Evolutionary conservation across 2,113 vertebrate species (phyloP).

Genomic region (Poecilia latipinna): DNA sequence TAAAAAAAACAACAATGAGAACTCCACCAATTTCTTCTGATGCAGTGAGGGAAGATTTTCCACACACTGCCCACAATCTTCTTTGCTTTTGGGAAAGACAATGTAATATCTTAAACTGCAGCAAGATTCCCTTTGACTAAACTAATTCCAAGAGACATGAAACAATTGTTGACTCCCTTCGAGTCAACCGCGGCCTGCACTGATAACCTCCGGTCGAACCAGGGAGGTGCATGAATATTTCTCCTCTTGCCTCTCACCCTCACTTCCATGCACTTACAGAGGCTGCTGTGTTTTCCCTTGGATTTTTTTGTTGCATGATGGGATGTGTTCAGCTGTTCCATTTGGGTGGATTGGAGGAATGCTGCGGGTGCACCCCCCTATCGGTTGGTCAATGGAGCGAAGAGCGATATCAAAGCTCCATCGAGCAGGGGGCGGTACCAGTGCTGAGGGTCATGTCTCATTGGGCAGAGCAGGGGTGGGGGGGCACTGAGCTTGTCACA

Average conservation of each 20-base stretch:
- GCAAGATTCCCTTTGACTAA: too few relatives aligned
- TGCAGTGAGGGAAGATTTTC: too few relatives aligned
- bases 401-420: constrained; percentile 83
- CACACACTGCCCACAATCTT: too few relatives aligned
- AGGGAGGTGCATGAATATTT: constrained; percentile 46
- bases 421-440: constrained; percentile 59
- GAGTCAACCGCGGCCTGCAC: constrained; percentile 78
- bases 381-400: constrained; percentile 85
- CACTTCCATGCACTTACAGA: constrained; percentile 47
- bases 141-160: constrained; percentile 10
- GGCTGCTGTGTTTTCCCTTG: constrained; percentile 67
- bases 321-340: constrained; percentile 80
- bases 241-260: constrained; percentile 32
- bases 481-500: constrained; percentile 75
- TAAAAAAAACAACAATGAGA: too few relatives aligned
- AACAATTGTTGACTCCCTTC: constrained; percentile 75
- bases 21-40: too few relatives aligned
- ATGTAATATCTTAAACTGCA: too few relatives aligned
- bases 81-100: too few relatives aligned
- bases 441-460: constrained; percentile 73
- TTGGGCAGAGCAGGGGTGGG: constrained; percentile 65
- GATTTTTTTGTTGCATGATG: constrained; percentile 73
- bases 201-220: constrained; percentile 49
- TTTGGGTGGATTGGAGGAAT: constrained; percentile 88
- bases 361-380: constrained; percentile 78